Conservation (phyloP, 2,113 vertebrate species). For the Andinoacara biseriatus region DNA sequence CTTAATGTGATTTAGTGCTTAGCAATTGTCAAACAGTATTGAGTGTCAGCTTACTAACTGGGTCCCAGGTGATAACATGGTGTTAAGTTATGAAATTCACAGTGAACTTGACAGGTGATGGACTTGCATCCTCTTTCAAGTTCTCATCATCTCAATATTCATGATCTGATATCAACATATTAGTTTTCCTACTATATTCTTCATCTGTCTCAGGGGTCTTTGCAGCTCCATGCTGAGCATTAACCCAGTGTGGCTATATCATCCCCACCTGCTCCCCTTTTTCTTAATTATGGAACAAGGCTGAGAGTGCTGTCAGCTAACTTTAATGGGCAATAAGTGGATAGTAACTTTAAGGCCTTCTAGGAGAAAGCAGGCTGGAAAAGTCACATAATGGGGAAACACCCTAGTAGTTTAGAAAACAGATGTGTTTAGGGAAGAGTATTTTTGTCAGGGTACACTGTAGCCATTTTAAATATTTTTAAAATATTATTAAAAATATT, state of each 20-base stretch:
- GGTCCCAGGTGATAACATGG: neutral
- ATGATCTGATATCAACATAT: neutral
- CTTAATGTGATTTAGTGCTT: conserved; percentile 31
- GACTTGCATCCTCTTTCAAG: neutral
- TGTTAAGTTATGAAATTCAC: conserved; percentile 34
- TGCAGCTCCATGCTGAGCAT: neutral
- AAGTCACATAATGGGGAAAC: conserved; percentile 10
- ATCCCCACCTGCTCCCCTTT: conserved; percentile 27
- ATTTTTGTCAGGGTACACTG: too few species aligned
- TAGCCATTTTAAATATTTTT: too few species aligned
- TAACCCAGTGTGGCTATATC: conserved; percentile 19
- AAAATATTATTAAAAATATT: too few species aligned
- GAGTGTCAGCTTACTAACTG: conserved; percentile 30
- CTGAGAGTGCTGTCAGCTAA: conserved; percentile 56
- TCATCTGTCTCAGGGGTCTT: conserved; percentile 1
- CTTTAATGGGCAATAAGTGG: conserved; percentile 61
- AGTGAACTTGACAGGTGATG: neutral
- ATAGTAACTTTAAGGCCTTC: conserved; percentile 37
- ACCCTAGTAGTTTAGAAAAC: conserved; percentile 26
- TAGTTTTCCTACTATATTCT: neutral
- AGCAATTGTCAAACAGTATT: conserved; percentile 5
- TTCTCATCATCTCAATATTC: neutral
- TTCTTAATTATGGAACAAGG: conserved; percentile 58
- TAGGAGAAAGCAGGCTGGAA: conserved; percentile 19
- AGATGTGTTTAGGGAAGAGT: conserved; percentile 13